Evolutionary conservation across 1,140 invertebrate genomes (phyloP), one percentile per base, ranked within the genome.

Genomic region (Papilio xuthus): DNA sequence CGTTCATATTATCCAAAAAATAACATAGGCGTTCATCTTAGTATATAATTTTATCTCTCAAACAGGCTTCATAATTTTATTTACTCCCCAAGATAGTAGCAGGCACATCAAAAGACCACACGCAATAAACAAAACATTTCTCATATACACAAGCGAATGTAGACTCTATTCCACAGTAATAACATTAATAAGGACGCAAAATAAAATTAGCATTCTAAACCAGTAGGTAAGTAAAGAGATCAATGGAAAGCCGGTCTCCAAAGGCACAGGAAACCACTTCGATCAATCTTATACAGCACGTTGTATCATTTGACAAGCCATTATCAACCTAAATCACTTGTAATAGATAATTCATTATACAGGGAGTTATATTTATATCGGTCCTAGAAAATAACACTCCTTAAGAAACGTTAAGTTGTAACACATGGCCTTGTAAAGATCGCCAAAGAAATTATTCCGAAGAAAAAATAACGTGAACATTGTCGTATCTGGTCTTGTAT

Each of bases 221-320:
- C 78, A 81, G 80, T 84, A 86, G 81, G 81, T 84, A 78, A 85
- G 85, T 85, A 87, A 88, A 86, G 82, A 88, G 86, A 87, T 84
- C 85, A 87, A 81, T 89, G 85, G 87, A 90, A 90, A 90, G 88
- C 82, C 85, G 80, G 84, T 86, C 84, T 83, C 82, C 56, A 74
- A 83, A 83, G 80, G 82, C 79, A 83, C 82, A 90, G 88, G 87
- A 89, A 90, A 86, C 85, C 83, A 63, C 81, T 83, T 80, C 85
- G 83, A 90, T 89, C 83, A 87, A 86, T 86, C 85, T 87, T 86
- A 78, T 78, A 78, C 78, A 80, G 76, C 81, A 80, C 44, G 47
- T 32, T 73, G 47, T 28, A 18, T 56, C 4, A 79, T 69, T 76
- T 80, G 73, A 84, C 84, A 82, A 79, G 80, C 80, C 73, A 85